Evolutionary conservation across 2,797 vertebrate genomes (phyloP).

Genomic region (Clamator glandarius): DNA sequence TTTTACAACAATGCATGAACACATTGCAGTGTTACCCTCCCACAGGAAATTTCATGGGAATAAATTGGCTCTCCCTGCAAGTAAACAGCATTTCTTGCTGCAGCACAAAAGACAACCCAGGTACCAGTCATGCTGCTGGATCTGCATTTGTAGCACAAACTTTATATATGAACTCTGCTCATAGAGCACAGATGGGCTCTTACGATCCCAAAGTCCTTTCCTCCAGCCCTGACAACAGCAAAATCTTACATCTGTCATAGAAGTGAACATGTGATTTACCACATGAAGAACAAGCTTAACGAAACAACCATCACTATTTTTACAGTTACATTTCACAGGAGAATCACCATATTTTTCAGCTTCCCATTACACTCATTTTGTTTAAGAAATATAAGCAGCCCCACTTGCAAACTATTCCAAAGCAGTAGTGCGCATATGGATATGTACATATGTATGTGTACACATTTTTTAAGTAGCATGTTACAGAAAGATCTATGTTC

Average conservation of each 20-base stretch:
- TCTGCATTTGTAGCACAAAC: background rate
- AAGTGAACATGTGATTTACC: background rate
- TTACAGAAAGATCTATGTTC: background rate
- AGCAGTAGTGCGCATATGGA: rapidly evolving
- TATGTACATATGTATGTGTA: rapidly evolving
- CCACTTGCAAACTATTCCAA: background rate
- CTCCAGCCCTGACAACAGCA: background rate
- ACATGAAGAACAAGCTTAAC: background rate
- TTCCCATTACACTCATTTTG: background rate
- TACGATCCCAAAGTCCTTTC: background rate
- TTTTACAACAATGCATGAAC: background rate
- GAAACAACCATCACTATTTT: background rate
- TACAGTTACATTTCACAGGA: background rate
- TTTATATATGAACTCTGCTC: background rate
- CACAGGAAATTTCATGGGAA: background rate
- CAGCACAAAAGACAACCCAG: background rate
- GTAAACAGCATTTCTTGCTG: background rate
- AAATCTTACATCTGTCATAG: background rate
- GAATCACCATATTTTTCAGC: background rate
- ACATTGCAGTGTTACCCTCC: background rate
- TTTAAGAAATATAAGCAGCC: background rate
- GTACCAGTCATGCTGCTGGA: background rate
- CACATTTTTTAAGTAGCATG: background rate
- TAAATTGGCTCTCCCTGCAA: background rate
- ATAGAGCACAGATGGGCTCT: background rate